These are phyloP conservation scores for Salvator merianae DNA, from an alignment of 2,113 vertebrate species.

Conservation along the genomic window DNA sequence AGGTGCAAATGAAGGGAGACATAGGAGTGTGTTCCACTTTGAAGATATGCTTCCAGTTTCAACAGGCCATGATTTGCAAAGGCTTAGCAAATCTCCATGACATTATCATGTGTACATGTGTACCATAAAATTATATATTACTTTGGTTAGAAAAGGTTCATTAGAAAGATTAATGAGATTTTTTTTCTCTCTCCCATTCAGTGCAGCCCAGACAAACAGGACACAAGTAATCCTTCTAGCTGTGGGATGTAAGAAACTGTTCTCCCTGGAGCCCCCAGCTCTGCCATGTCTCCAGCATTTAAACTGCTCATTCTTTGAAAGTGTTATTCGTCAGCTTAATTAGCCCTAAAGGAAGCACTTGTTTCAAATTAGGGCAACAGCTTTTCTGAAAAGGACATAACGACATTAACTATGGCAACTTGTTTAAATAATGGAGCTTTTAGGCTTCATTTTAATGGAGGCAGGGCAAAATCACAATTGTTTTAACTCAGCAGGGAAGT, in stretches of 20 bases:
- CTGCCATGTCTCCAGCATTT: constrained; percentile 18
- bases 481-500: neutral
- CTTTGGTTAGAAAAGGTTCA: constrained; percentile 54
- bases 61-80: neutral
- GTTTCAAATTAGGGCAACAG: constrained; percentile 65
- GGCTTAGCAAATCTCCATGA: constrained; percentile 43
- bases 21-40: rapidly evolving
- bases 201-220: constrained; percentile 22
- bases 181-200: constrained; percentile 21
- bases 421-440: constrained; percentile 61
- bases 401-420: constrained; percentile 49
- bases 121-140: constrained; percentile 40
- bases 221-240: constrained; percentile 49
- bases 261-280: constrained; percentile 37
- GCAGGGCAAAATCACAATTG: neutral
- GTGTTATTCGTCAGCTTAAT: constrained; percentile 70
- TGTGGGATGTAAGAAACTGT: constrained; percentile 36
- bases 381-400: constrained; percentile 59
- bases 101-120: constrained; percentile 26
- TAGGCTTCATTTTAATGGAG: constrained; percentile 23
- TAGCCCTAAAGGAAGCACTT: constrained; percentile 72
- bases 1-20: rapidly evolving
- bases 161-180: constrained; percentile 57
- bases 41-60: rapidly evolving
- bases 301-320: constrained; percentile 49